Evolutionary conservation across 2,113 vertebrate genomes (phyloP).

Genomic region (Pongo pygmaeus): DNA sequence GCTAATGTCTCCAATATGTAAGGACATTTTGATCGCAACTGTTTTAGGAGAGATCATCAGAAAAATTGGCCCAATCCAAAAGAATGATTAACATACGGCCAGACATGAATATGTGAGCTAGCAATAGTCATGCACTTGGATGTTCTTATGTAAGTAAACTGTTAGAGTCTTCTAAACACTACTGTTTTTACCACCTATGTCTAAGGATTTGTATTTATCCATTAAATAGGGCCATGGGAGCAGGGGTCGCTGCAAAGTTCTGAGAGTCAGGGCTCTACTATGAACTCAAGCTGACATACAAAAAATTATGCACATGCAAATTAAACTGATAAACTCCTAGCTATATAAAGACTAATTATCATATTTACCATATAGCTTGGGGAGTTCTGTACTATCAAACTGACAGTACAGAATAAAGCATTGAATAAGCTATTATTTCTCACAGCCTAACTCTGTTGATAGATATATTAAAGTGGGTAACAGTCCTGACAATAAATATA

Average conservation of each 20-base stretch:
- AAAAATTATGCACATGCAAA: neutral
- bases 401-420: neutral
- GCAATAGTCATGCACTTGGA: neutral
- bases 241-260: neutral
- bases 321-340: neutral
- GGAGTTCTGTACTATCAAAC: neutral
- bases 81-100: neutral
- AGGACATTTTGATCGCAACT: neutral
- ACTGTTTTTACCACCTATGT: neutral
- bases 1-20: neutral
- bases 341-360: neutral
- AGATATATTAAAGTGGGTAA: neutral
- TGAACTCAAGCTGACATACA: neutral
- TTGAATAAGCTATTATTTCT: neutral
- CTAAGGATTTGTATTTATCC: neutral
- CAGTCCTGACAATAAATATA: slow-evolving; percentile 71
- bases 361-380: neutral
- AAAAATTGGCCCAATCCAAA: neutral
- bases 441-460: neutral
- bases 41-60: neutral
- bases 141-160: neutral
- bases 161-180: neutral
- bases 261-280: neutral
- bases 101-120: neutral
- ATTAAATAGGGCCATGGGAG: neutral